Percentiles rank a stretch among this genome's conserved stretches.
phyloP scores from a whole-genome alignment of 2,113 vertebrate species.

The Podarcis cretensis region DNA sequence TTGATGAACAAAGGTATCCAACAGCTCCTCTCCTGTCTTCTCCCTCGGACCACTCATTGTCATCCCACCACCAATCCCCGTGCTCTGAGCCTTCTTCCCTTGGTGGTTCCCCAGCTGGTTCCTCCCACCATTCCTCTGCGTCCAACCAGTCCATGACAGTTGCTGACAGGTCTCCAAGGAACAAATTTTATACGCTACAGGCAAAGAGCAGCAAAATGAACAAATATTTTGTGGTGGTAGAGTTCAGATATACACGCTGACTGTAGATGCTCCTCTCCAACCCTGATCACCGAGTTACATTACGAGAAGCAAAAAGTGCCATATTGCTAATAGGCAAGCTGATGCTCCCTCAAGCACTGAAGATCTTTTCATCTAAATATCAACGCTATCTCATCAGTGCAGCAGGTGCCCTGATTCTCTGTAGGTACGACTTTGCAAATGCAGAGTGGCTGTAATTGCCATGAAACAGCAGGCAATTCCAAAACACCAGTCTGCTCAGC shows the following conservation, averaged over 20 bases:
- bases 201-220: background rate
- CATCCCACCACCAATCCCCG: too few relatives aligned
- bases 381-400: background rate
- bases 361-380: background rate
- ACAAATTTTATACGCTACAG: background rate
- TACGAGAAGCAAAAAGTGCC: background rate
- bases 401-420: background rate
- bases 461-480: conserved; percentile 10
- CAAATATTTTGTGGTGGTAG: background rate
- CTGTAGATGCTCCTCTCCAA: background rate
- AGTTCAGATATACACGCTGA: background rate
- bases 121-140: too few relatives aligned
- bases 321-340: background rate
- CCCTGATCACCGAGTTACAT: background rate
- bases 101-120: too few relatives aligned
- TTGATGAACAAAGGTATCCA: background rate
- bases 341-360: background rate
- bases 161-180: background rate
- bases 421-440: background rate
- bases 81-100: too few relatives aligned
- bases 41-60: too few relatives aligned
- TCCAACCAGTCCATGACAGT: background rate
- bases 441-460: background rate
- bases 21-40: too few relatives aligned
- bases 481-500: conserved; percentile 4